Evolutionary conservation across 2,113 vertebrate species (phyloP).

Genomic region (Scopus umbretta): DNA sequence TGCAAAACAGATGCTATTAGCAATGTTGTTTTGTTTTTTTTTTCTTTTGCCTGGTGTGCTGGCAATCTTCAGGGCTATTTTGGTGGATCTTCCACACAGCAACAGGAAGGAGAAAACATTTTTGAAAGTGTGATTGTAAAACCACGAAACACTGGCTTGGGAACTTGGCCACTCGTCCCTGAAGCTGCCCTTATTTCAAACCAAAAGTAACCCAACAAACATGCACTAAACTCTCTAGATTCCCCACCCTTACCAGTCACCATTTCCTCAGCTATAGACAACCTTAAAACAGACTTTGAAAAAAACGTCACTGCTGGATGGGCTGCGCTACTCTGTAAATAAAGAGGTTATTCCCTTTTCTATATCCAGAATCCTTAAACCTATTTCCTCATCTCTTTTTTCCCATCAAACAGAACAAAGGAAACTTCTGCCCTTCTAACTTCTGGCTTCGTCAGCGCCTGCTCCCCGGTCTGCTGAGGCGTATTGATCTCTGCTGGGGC

Average conservation of each 20-base stretch:
- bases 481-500: background rate
- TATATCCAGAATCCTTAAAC: background rate
- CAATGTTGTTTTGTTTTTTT: background rate
- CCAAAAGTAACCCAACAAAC: background rate
- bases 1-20: slow-evolving; percentile 10
- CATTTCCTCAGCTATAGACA: background rate
- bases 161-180: background rate
- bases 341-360: background rate
- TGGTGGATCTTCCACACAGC: slow-evolving; percentile 9
- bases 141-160: slow-evolving; percentile 41
- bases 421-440: background rate
- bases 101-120: slow-evolving; percentile 47
- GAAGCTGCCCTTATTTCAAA: slow-evolving; percentile 1
- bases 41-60: background rate
- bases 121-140: slow-evolving; percentile 58
- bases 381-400: background rate
- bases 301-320: background rate
- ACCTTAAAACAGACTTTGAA: background rate
- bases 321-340: background rate
- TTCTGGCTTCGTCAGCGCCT: background rate
- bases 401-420: background rate
- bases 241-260: background rate
- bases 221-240: background rate
- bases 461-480: background rate
- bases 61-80: slow-evolving; percentile 31